phyloP scores from a whole-genome alignment of 2,113 vertebrate species.

The Lepus timidus region DNA sequence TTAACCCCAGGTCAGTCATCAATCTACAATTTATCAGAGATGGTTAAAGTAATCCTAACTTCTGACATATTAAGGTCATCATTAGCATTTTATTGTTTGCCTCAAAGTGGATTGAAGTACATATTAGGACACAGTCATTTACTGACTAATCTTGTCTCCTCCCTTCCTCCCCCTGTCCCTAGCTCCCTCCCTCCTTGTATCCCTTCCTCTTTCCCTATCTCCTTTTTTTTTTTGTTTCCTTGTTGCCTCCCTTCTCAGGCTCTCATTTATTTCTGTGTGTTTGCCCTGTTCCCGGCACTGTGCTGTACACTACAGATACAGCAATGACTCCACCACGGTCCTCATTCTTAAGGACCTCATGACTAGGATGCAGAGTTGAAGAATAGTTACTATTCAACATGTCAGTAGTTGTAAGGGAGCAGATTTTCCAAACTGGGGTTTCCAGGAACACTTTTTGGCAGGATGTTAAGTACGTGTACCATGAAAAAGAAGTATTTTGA shows the following conservation, averaged over 20 bases:
- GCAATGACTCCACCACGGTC: not conserved
- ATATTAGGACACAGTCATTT: not conserved
- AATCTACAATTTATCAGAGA: constrained; percentile 62
- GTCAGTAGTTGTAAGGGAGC: constrained; percentile 64
- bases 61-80: constrained; percentile 30
- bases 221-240: too few species aligned
- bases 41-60: constrained; percentile 16
- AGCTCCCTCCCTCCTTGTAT: not conserved
- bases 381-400: constrained; percentile 62
- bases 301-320: not conserved
- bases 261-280: not conserved
- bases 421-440: constrained; percentile 65
- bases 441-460: constrained; percentile 70
- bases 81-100: constrained; percentile 63
- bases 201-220: not conserved
- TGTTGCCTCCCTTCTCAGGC: not conserved
- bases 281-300: not conserved
- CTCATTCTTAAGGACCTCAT: not conserved
- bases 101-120: constrained; percentile 46
- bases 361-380: constrained; percentile 55
- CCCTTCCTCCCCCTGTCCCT: too few species aligned
- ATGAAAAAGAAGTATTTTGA: constrained; percentile 70
- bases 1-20: constrained; percentile 36
- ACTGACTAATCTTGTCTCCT: not conserved
- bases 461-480: constrained; percentile 60